Base-by-base conservation (phyloP, 2,113 vertebrate genomes). In the Cinclus mexicanus region DNA sequence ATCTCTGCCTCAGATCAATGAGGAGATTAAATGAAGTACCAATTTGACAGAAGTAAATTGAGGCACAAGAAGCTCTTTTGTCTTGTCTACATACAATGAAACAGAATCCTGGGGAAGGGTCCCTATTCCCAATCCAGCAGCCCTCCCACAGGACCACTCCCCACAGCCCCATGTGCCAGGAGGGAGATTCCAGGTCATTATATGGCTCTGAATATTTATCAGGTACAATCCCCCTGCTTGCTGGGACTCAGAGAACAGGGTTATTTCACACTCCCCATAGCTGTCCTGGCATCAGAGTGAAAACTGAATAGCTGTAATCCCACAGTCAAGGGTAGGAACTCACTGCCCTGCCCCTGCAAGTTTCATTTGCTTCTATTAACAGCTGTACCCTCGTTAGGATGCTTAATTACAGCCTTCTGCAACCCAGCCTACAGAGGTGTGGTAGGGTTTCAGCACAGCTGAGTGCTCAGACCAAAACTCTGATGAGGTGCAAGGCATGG, bases 21-120 rank as follows among this genome's bases (percentile, higher is more conserved):
- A 65, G 70, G 57, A 91, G 77, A 89, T 68, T 84, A 87, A 92
- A 93, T 88, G 61, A 77, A 87, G 87, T 25, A 65, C 42, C 89
- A 49, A 53, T 41, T 39, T 76, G 89, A 93, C 37, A 90, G 84
- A 61, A 95, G 89, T 35, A 89, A 93, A 94, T 11, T 3, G 33
- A 95, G 84, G 82, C 84, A 89, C 11, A 28, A 93, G 87, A 65
- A 72, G 49, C 49, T 69, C 70, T 69, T 71, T n/a, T 68, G 80
- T 47, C 68, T 49, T 20, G 50, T 59, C 81, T 87, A 53, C 46
- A 53, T 72, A 74, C 65, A 89, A 16, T 2, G 35, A 41, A 69
- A 47, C 4, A 17, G 31, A 52, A 69, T 23, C 44, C 20, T 2
- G 1, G 61, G 8, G 52, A 60, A 91, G 57, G 53, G 74, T 46